A percentile compares a stretch with the other conserved stretches of the same genome.
Evolutionary conservation across 2,888 invertebrate species (phyloP).

Genomic region (Drepana falcataria): DNA sequence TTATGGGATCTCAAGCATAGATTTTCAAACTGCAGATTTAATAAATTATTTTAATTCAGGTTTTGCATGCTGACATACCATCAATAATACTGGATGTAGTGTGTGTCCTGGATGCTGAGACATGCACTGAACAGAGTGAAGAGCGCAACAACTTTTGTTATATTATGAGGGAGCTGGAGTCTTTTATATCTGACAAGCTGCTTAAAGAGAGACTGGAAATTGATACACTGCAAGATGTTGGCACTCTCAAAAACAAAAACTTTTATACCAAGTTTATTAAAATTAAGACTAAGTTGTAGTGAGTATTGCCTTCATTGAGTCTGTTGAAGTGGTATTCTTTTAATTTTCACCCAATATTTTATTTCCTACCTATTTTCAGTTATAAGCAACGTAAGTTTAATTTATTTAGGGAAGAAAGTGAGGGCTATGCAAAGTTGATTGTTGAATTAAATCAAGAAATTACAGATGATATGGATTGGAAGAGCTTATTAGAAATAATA

Average conservation of each 20-base stretch:
- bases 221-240: slow-evolving; percentile 94
- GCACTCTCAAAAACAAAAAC: slow-evolving; percentile 91
- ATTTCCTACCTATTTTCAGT: slow-evolving; percentile 76
- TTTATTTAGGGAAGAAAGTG: slow-evolving; percentile 98
- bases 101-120: slow-evolving; percentile 91
- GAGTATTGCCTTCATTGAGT: slow-evolving; percentile 69
- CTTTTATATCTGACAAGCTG: slow-evolving; percentile 90
- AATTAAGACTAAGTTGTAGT: slow-evolving; percentile 98
- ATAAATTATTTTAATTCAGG: no score
- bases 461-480: slow-evolving; percentile 81
- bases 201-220: slow-evolving; percentile 95
- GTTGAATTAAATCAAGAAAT: slow-evolving; percentile 94
- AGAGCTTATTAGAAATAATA: slow-evolving; percentile 89
- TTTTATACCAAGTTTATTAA: slow-evolving; percentile 97
- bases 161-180: slow-evolving; percentile 88
- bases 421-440: slow-evolving; percentile 98
- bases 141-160: slow-evolving; percentile 87
- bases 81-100: slow-evolving; percentile 91
- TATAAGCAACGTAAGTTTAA: slow-evolving; percentile 99
- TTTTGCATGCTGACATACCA: slow-evolving; percentile 87
- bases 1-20: no score
- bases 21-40: no score
- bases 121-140: slow-evolving; percentile 83
- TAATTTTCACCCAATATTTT: neutral
- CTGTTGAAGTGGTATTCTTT: slow-evolving; percentile 1